Base-by-base conservation (phyloP, 2,888 invertebrate genomes). In the Hemistola chrysoprasaria region DNA sequence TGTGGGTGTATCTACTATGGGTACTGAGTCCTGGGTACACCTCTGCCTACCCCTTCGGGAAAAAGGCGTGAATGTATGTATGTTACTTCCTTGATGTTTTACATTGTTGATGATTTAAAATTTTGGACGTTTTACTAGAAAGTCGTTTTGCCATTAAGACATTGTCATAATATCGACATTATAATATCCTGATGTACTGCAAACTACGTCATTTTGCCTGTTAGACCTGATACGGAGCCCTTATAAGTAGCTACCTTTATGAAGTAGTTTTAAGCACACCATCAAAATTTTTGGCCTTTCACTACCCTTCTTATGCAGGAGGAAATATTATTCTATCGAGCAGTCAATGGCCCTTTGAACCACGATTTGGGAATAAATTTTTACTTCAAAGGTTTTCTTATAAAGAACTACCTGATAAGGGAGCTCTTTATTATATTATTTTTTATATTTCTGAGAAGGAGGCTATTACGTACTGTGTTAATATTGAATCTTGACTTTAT, bases 371-470 rank as follows among this genome's bases (percentile, higher is more conserved):
- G 58, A 57, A 64, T 61, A 63, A 48, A 59, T 63, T 61, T 58
- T 48, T 50, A 60, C 63, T 56, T 65, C 61, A 64, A 68, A 64
- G 62, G 51, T 35, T 54, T 48, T 31, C 40, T 43, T 50, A 54
- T 59, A 54, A 59, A 59, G 62, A 4, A 58, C 52, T 57, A 51
- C 46, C 48, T 56, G 61, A 53, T 59, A 59, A 53, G 54, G 54
- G 47, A 45, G 38, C 51, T 47, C 49, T 48, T 48, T 62, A 51
- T 59, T 25, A 26, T 44, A 45, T 45, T 36, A 35, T 36, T 40
- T 45, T 40, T 40, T 40, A 45, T 45, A 40, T 40, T 36, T 36
- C 29, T 0, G 11, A 6, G 6, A 25, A 36, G 35, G 26, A 30
- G 25, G 31, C 36, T 27, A 23, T 28, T 24, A 33, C n/a, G n/a